These are phyloP conservation scores for Chrysodeixis includens DNA, from an alignment of 2,888 invertebrate species.

Conservation along the genomic window DNA sequence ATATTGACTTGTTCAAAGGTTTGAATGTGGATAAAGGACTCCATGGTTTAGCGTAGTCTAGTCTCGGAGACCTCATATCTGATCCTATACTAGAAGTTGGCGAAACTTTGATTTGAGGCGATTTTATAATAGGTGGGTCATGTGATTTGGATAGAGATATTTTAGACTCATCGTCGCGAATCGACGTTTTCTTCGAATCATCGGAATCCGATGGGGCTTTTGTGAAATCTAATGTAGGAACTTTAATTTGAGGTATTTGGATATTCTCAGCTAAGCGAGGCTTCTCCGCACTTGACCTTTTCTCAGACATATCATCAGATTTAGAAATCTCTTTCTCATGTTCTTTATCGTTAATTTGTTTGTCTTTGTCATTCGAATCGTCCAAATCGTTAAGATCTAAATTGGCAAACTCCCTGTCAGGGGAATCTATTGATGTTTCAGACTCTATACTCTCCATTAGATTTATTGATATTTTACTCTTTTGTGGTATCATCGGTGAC, in stretches of 20 bases:
- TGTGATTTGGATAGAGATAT: conserved; percentile 64
- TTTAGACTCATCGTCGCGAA: conserved; percentile 70
- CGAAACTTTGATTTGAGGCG: conserved; percentile 75
- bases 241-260: conserved; percentile 80
- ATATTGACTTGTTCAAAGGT: conserved; percentile 71
- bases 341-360: conserved; percentile 68
- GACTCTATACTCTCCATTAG: conserved; percentile 88
- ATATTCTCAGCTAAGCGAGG: conserved; percentile 64
- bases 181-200: conserved; percentile 71
- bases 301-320: conserved; percentile 72
- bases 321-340: conserved; percentile 67
- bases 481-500: conserved; percentile 86
- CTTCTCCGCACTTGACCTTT: conserved; percentile 69
- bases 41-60: conserved; percentile 79
- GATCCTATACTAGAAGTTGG: conserved; percentile 75
- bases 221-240: conserved; percentile 79
- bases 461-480: conserved; percentile 87
- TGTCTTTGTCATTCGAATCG: conserved; percentile 77
- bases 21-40: conserved; percentile 80
- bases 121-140: conserved; percentile 61
- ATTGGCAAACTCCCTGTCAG: conserved; percentile 83
- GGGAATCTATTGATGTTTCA: conserved; percentile 86
- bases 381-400: conserved; percentile 83
- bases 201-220: conserved; percentile 78
- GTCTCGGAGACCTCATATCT: conserved; percentile 74